These are phyloP conservation scores for Stenichneumon culpator DNA, from an alignment of 2,888 invertebrate species.

Conservation along the genomic window DNA sequence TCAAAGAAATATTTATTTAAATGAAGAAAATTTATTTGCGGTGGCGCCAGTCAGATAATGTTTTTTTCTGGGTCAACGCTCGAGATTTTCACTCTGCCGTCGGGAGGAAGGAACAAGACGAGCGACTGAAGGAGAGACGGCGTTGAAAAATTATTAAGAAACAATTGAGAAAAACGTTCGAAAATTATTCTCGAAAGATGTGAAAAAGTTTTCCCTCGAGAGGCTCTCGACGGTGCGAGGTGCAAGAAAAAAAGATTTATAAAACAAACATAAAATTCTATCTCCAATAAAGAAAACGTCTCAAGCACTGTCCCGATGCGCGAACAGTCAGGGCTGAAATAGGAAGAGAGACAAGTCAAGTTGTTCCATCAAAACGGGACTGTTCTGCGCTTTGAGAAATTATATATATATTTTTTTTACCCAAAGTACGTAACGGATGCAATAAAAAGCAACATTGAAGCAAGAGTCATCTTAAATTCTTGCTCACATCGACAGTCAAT, in stretches of 20 bases:
- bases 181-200: constrained; percentile 5
- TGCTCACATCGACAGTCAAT: not conserved
- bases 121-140: not conserved
- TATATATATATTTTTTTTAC: not conserved
- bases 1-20: not conserved
- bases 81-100: constrained; percentile 6
- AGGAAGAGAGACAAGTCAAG: not conserved
- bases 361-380: not conserved
- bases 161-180: constrained; percentile 45
- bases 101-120: not conserved
- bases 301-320: not conserved
- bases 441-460: not conserved
- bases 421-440: not conserved
- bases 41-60: not conserved
- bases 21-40: not conserved
- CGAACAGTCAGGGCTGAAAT: not conserved
- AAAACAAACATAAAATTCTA: not conserved
- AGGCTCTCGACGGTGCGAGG: not conserved
- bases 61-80: constrained; percentile 4
- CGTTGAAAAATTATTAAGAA: constrained; percentile 21
- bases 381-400: not conserved
- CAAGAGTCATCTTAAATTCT: not conserved
- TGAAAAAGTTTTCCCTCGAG: not conserved
- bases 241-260: not conserved
- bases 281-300: not conserved